A percentile compares a stretch with the other conserved stretches of the same genome.
phyloP scores from a whole-genome alignment of 2,113 vertebrate genomes.

The Cynopterus brachyotis region DNA sequence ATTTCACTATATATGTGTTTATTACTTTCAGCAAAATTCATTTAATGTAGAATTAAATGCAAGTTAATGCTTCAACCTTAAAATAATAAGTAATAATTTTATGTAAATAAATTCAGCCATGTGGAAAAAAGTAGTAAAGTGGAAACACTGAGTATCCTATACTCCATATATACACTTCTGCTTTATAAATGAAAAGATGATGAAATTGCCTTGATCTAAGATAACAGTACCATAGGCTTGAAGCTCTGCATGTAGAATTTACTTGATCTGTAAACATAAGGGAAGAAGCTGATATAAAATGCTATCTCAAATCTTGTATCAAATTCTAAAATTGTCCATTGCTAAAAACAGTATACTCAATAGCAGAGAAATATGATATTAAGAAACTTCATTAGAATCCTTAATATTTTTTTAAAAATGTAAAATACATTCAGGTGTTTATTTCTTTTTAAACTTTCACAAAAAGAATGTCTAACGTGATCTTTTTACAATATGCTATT shows the following conservation, averaged over 20 bases:
- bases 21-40: neutral
- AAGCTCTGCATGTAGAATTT: neutral
- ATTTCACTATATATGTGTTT: neutral
- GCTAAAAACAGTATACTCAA: neutral
- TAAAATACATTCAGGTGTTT: neutral
- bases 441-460: neutral
- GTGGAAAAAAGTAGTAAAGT: neutral
- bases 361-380: neutral
- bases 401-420: neutral
- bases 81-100: neutral
- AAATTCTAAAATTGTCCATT: neutral
- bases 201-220: neutral
- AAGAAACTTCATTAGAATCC: neutral
- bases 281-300: neutral
- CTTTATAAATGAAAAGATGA: neutral
- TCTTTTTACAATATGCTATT: neutral
- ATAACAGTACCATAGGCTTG: neutral
- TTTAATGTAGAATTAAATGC: neutral
- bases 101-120: constrained; percentile 17
- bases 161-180: neutral
- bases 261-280: neutral
- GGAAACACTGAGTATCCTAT: neutral
- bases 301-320: neutral
- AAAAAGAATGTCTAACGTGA: neutral
- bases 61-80: constrained; percentile 8